Percentiles rank a stretch among this genome's conserved stretches.
phyloP scores from a whole-genome alignment of 1,140 invertebrate species.

The Drosophila albomicans region DNA sequence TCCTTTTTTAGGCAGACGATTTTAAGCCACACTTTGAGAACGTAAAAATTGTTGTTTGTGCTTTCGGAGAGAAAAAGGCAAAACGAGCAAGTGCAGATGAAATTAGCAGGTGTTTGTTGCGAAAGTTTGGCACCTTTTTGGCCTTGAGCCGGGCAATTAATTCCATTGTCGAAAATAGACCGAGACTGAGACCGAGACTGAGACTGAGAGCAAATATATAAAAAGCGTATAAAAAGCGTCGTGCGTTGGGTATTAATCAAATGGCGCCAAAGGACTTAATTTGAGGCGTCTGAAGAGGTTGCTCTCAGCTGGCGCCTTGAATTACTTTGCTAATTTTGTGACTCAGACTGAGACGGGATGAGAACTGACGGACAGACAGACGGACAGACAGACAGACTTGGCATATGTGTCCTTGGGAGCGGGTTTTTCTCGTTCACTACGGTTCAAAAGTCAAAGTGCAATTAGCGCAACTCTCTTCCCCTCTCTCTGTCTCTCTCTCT shows the following conservation, averaged over 20 bases:
- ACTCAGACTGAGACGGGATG: slow-evolving; percentile 24
- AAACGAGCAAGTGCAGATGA: neutral
- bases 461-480: slow-evolving; percentile 57
- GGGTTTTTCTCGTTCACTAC: slow-evolving; percentile 26
- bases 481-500: slow-evolving; percentile 15
- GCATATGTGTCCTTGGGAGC: neutral
- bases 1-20: neutral
- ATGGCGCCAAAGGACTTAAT: slow-evolving; percentile 50
- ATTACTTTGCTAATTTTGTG: slow-evolving; percentile 69
- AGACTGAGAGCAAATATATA: slow-evolving; percentile 14
- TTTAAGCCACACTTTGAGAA: neutral
- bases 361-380: neutral
- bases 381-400: slow-evolving; percentile 10
- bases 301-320: slow-evolving; percentile 51
- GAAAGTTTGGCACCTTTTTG: slow-evolving; percentile 42
- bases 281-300: slow-evolving; percentile 43
- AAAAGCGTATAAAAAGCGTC: slow-evolving; percentile 11
- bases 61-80: slow-evolving; percentile 1
- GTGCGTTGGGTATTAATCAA: slow-evolving; percentile 67
- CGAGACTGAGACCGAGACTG: slow-evolving; percentile 12
- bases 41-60: slow-evolving; percentile 13
- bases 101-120: slow-evolving; percentile 45
- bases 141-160: slow-evolving; percentile 63
- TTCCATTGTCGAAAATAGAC: slow-evolving; percentile 66
- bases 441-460: slow-evolving; percentile 77